Percentiles rank a stretch among this genome's conserved stretches.
These are phyloP conservation scores for Drosophila gaucha DNA, from an alignment of 2,888 invertebrate species.

Conservation along the genomic window DNA sequence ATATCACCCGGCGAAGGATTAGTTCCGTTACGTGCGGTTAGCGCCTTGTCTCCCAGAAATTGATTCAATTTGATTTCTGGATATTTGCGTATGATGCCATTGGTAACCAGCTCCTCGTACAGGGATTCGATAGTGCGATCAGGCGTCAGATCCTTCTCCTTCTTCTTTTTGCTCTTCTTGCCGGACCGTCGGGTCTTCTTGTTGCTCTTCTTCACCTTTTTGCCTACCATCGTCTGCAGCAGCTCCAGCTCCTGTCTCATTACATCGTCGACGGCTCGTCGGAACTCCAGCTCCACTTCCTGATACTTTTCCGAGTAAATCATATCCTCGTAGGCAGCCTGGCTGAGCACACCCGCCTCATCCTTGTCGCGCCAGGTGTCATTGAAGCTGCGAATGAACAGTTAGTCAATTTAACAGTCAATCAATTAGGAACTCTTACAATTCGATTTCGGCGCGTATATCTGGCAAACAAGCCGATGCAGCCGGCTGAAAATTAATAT, in stretches of 20 bases:
- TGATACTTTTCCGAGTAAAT: constrained; percentile 93
- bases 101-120: constrained; percentile 95
- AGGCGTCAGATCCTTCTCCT: constrained; percentile 96
- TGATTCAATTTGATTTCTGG: constrained; percentile 88
- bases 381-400: constrained; percentile 86
- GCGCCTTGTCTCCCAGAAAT: constrained; percentile 93
- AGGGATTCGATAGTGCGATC: constrained; percentile 95
- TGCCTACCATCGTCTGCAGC: constrained; percentile 88
- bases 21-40: constrained; percentile 85
- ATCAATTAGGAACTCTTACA: constrained; percentile 84
- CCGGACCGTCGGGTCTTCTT: constrained; percentile 92
- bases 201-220: constrained; percentile 90
- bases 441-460: constrained; percentile 89
- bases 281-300: constrained; percentile 93
- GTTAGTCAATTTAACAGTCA: background rate
- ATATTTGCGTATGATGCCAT: constrained; percentile 94
- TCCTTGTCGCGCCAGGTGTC: constrained; percentile 94
- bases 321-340: constrained; percentile 92
- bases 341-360: constrained; percentile 90
- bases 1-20: constrained; percentile 91
- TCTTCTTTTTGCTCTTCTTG: constrained; percentile 96
- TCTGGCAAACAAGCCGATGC: constrained; percentile 90
- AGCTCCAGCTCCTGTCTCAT: constrained; percentile 89
- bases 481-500: constrained; percentile 87
- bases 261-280: constrained; percentile 92